Evolutionary conservation across 2,888 invertebrate genomes (phyloP).

Genomic region (Marronus borbonicus): DNA sequence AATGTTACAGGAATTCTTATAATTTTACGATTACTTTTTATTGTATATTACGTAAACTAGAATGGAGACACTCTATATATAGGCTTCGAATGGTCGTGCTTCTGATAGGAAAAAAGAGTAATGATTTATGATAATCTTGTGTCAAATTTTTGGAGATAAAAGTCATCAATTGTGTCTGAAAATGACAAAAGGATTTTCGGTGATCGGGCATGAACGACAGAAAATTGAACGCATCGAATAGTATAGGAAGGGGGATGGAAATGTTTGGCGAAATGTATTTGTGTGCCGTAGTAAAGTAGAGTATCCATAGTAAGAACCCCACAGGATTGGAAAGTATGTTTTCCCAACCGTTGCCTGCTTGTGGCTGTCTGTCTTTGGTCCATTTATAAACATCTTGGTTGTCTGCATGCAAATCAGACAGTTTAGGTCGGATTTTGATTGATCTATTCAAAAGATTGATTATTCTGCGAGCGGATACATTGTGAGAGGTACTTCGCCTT

Average conservation of each 20-base stretch:
- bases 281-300: constrained; percentile 55
- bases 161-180: constrained; percentile 53
- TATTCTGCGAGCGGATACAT: constrained; percentile 66
- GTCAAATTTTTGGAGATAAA: constrained; percentile 53
- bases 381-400: constrained; percentile 71
- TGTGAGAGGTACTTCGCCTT: constrained; percentile 64
- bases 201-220: constrained; percentile 48
- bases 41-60: too few species aligned
- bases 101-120: constrained; percentile 19
- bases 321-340: constrained; percentile 5
- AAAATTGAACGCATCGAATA: constrained; percentile 37
- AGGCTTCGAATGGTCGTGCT: constrained; percentile 16
- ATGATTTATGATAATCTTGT: constrained; percentile 52
- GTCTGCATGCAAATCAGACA: constrained; percentile 71
- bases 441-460: constrained; percentile 71
- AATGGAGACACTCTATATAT: not conserved
- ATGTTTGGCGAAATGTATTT: constrained; percentile 55
- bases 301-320: constrained; percentile 54
- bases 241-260: constrained; percentile 34
- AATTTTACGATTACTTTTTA: too few species aligned
- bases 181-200: constrained; percentile 52
- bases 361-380: constrained; percentile 67
- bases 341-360: constrained; percentile 3
- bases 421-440: constrained; percentile 70
- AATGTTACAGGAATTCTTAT: too few species aligned